Evolutionary conservation across 2,888 invertebrate species (phyloP).

Genomic region (Troides oblongomaculatus): DNA sequence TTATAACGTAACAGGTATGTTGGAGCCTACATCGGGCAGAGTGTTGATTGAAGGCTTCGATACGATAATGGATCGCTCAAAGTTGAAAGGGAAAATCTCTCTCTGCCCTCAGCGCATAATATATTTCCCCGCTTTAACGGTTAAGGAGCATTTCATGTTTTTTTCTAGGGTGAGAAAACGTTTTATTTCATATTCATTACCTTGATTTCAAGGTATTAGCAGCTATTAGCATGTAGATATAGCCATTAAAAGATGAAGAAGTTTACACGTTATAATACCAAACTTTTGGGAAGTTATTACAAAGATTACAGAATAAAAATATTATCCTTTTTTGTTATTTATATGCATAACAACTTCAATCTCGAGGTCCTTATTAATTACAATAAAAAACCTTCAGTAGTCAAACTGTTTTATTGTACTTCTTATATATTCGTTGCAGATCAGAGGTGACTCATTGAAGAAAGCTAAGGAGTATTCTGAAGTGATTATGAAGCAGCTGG

Average conservation of each 20-base stretch:
- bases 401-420: neutral
- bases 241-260: too few relatives aligned
- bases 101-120: slow-evolving; percentile 95
- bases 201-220: neutral
- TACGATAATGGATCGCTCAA: slow-evolving; percentile 81
- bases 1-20: slow-evolving; percentile 81
- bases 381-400: too few relatives aligned
- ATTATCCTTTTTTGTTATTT: too few relatives aligned
- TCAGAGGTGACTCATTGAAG: slow-evolving; percentile 10
- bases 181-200: neutral
- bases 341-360: too few relatives aligned
- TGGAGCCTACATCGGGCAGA: slow-evolving; percentile 84
- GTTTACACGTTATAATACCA: too few relatives aligned
- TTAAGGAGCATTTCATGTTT: slow-evolving; percentile 89
- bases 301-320: too few relatives aligned
- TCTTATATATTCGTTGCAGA: neutral
- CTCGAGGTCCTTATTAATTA: too few relatives aligned
- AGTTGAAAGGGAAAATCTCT: slow-evolving; percentile 87
- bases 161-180: slow-evolving; percentile 86
- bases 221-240: too few relatives aligned
- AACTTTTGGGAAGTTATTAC: too few relatives aligned
- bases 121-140: slow-evolving; percentile 88
- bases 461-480: slow-evolving; percentile 10
- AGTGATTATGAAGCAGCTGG: slow-evolving; percentile 26
- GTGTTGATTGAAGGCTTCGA: slow-evolving; percentile 87